phyloP scores from a whole-genome alignment of 2,888 invertebrate genomes.

The Cerceris ruficornis region DNA sequence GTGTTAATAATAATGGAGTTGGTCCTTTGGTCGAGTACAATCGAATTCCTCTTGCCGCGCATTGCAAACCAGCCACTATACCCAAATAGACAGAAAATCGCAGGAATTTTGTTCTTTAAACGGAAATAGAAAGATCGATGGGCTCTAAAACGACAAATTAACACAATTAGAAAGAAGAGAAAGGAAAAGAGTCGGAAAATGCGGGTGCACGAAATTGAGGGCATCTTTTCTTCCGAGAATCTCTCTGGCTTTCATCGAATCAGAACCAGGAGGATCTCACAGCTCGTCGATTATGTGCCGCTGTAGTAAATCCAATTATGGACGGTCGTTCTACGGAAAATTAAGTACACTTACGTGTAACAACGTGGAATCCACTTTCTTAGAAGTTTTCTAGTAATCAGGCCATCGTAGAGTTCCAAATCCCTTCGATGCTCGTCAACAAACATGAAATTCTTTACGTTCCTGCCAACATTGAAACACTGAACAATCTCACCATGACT shows the following conservation, averaged over 20 bases:
- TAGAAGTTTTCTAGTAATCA: no score
- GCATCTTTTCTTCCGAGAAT: background rate
- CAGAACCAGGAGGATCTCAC: slow-evolving; percentile 21
- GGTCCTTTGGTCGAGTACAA: no score
- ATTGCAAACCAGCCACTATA: no score
- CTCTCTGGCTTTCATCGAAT: background rate
- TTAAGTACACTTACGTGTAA: slow-evolving; percentile 1
- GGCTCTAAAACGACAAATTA: background rate
- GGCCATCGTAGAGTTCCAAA: background rate
- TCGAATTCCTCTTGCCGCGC: no score
- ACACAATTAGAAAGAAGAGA: background rate
- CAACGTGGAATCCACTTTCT: background rate
- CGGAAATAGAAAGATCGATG: no score
- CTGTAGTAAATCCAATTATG: slow-evolving; percentile 40
- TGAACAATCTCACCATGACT: background rate
- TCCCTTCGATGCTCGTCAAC: background rate
- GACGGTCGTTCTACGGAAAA: slow-evolving; percentile 38
- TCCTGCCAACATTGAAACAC: background rate
- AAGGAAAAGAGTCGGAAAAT: background rate
- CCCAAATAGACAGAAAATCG: no score
- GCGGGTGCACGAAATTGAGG: background rate
- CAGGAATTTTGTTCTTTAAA: no score
- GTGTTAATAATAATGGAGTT: no score
- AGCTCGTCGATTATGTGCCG: slow-evolving; percentile 31
- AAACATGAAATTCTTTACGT: background rate